Percentiles rank a stretch among this genome's conserved stretches.
Conservation (phyloP, 2,113 vertebrate species). For the Zonotrichia leucophrys region DNA sequence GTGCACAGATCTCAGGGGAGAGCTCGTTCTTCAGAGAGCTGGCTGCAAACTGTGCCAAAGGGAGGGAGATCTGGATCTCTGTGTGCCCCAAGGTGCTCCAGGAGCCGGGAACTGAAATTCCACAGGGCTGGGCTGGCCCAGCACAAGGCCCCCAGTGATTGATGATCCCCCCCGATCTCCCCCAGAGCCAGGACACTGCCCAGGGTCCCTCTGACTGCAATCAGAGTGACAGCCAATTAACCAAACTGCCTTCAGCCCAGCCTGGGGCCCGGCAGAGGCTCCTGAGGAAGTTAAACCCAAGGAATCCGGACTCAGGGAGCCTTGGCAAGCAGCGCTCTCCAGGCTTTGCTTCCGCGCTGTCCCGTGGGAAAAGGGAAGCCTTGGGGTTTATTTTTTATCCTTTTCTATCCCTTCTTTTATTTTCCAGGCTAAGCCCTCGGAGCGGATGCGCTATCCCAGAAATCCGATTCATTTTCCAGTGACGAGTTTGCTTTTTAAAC, state of each 20-base stretch:
- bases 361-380: not conserved
- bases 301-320: not conserved
- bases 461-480: not conserved
- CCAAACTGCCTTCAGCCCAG: not conserved
- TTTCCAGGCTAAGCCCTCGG: not conserved
- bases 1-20: not conserved
- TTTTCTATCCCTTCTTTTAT: not conserved
- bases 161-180: not conserved
- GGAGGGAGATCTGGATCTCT: not conserved
- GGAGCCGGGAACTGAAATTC: constrained; percentile 8
- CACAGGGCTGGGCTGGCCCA: not conserved
- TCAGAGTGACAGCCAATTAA: not conserved
- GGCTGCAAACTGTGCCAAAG: not conserved
- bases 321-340: not conserved
- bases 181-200: not conserved
- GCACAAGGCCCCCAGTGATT: not conserved
- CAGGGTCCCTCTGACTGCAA: not conserved
- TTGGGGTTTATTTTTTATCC: not conserved
- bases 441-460: not conserved
- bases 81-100: not conserved
- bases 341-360: not conserved
- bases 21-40: not conserved
- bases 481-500: not conserved
- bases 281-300: not conserved
- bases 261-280: not conserved